phyloP scores from a whole-genome alignment of 2,113 vertebrate genomes.

The Gracilinanus agilis region DNA sequence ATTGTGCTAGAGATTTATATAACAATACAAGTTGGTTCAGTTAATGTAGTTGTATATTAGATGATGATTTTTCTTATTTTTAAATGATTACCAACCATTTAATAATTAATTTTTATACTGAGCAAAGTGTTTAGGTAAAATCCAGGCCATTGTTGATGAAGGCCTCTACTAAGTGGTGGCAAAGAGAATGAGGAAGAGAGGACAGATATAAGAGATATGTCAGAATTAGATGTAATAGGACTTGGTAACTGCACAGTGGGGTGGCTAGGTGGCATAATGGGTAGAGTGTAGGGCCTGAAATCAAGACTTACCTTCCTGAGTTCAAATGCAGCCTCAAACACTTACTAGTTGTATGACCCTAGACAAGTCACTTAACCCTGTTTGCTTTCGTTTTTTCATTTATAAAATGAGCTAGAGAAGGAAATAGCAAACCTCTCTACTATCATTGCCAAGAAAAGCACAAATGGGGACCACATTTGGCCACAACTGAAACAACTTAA shows the following conservation, averaged over 20 bases:
- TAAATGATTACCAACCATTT: background rate
- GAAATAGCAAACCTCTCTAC: too few species aligned
- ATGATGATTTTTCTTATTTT: background rate
- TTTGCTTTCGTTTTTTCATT: too few species aligned
- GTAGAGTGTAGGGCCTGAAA: too few species aligned
- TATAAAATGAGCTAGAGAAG: too few species aligned
- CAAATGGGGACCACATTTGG: too few species aligned
- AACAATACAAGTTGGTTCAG: background rate
- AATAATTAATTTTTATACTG: background rate
- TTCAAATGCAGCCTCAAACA: too few species aligned
- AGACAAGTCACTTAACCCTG: too few species aligned
- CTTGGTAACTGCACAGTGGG: background rate
- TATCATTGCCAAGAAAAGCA: too few species aligned
- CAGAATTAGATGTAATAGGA: background rate
- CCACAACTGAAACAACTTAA: too few species aligned
- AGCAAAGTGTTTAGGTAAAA: background rate
- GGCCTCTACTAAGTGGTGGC: background rate
- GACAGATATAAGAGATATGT: background rate
- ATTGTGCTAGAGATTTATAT: background rate
- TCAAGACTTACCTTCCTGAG: too few species aligned
- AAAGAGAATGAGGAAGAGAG: background rate
- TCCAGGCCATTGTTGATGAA: background rate
- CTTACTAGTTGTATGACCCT: too few species aligned
- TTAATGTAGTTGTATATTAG: background rate
- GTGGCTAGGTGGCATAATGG: too few species aligned